Conservation (phyloP, 2,797 vertebrate genomes). For the Molossus molossus region DNA sequence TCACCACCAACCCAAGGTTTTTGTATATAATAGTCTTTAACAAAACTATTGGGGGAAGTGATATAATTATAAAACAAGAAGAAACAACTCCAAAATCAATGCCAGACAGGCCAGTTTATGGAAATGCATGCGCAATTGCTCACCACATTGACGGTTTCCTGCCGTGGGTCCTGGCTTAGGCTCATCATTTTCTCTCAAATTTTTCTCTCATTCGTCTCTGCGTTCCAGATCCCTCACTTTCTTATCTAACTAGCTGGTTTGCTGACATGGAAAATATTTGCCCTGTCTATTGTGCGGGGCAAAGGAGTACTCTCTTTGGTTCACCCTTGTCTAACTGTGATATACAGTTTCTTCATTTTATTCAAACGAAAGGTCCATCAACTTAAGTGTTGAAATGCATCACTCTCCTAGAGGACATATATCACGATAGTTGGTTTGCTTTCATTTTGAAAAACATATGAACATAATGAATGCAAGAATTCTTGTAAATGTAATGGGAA, state of each 20-base stretch:
- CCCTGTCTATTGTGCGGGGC: background rate
- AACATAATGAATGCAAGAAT: background rate
- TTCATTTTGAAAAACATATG: background rate
- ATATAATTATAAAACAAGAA: background rate
- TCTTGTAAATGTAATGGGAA: slow-evolving; percentile 1
- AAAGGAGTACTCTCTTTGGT: background rate
- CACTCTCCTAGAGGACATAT: background rate
- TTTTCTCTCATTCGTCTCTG: background rate
- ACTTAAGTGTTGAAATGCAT: background rate
- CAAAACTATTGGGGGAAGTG: background rate
- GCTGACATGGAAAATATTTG: background rate
- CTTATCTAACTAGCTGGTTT: background rate
- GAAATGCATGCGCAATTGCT: background rate
- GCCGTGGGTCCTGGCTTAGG: background rate
- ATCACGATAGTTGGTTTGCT: background rate
- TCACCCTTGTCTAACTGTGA: background rate
- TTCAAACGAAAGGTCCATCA: background rate
- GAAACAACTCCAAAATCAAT: background rate
- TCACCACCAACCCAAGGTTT: background rate
- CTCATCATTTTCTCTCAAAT: background rate
- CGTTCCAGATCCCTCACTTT: background rate
- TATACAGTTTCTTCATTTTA: background rate
- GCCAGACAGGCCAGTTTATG: background rate
- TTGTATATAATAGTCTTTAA: background rate
- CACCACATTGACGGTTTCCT: background rate